Percentiles rank a stretch among this genome's conserved stretches.
Evolutionary conservation across 2,888 invertebrate species (phyloP).

Genomic region (Pseudolycoriella hygida): DNA sequence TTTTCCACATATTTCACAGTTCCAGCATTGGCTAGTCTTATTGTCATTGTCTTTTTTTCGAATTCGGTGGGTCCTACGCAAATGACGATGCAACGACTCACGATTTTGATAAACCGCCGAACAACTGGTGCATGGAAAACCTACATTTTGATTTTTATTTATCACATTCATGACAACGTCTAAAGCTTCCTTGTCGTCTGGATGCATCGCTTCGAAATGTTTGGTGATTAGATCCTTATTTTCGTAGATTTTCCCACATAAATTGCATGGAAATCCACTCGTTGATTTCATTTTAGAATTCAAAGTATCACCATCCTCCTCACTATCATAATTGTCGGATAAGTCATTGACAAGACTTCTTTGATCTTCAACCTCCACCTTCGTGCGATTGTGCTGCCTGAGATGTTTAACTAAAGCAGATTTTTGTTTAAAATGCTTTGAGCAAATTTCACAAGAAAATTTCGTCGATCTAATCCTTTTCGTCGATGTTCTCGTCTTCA

Average conservation of each 20-base stretch:
- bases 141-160: neutral
- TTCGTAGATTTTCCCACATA: neutral
- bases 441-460: neutral
- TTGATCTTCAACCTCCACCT: neutral
- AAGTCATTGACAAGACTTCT: neutral
- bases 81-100: neutral
- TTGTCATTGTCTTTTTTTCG: too few relatives aligned
- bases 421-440: neutral
- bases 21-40: too few relatives aligned
- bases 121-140: neutral
- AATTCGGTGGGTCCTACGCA: neutral
- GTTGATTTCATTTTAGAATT: too few relatives aligned
- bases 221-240: neutral
- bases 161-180: neutral
- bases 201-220: neutral
- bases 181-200: neutral
- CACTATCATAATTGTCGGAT: neutral
- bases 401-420: neutral
- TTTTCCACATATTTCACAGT: neutral
- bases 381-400: neutral
- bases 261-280: neutral
- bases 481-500: neutral
- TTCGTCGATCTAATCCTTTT: neutral
- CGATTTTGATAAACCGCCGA: neutral
- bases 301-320: too few relatives aligned